A percentile compares a stretch with the other conserved stretches of the same genome.
phyloP scores from a whole-genome alignment of 2,797 vertebrate species.

The Eupleurogrammus muticus region DNA sequence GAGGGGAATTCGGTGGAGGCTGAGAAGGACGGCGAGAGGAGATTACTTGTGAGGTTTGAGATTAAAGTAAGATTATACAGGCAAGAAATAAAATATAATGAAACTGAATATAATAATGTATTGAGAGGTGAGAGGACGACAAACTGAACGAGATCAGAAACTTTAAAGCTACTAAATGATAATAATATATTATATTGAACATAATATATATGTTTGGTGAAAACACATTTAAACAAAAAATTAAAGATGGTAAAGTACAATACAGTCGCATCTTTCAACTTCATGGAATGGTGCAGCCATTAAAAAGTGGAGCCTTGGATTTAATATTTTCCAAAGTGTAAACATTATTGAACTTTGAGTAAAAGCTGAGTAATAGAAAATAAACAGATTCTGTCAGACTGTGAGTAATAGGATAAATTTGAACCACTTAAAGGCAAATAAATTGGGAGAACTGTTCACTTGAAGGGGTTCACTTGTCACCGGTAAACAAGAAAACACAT shows the following conservation, averaged over 20 bases:
- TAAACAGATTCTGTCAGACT: not conserved
- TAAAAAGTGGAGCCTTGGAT: not conserved
- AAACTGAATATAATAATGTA: not conserved
- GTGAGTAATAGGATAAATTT: not conserved
- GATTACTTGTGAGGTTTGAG: not conserved
- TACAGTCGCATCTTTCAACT: not conserved
- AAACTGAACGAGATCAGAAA: constrained; percentile 7
- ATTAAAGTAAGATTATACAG: not conserved
- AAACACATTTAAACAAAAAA: too few species aligned
- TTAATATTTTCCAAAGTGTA: not conserved
- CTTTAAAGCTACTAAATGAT: constrained; percentile 6
- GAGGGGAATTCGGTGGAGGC: constrained; percentile 3
- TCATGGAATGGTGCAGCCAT: not conserved
- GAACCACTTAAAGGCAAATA: not conserved
- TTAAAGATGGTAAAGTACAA: too few species aligned
- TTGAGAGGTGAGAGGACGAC: not conserved
- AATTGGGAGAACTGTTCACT: not conserved
- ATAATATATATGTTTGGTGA: too few species aligned
- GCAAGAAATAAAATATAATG: not conserved
- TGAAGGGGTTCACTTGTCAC: not conserved
- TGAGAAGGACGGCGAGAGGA: not conserved
- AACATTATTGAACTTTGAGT: not conserved
- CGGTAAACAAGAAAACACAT: too few species aligned
- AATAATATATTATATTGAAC: too few species aligned
- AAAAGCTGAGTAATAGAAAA: not conserved